These are phyloP conservation scores for Jordanella pulchra DNA, from an alignment of 2,797 vertebrate genomes.

Conservation along the genomic window DNA sequence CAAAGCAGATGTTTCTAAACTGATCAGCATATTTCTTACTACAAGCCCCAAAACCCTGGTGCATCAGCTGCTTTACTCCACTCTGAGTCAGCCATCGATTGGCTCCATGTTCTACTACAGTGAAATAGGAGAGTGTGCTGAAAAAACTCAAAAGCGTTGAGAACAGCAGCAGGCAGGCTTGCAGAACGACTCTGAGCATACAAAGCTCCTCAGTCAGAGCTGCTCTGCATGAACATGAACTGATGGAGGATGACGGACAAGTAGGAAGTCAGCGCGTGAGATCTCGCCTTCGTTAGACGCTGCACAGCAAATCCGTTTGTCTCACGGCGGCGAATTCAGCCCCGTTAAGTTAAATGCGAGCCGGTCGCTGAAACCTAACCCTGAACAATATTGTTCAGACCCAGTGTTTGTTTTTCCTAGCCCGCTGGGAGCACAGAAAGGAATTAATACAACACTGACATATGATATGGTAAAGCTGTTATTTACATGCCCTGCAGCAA, in stretches of 20 bases:
- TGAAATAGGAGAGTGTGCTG: slow-evolving; percentile 62
- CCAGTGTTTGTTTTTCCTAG: background rate
- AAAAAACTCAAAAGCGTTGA: slow-evolving; percentile 54
- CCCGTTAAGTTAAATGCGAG: slow-evolving; percentile 14
- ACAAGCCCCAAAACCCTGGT: background rate
- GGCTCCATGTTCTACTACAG: slow-evolving; percentile 46
- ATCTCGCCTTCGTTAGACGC: slow-evolving; percentile 30
- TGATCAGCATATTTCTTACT: background rate
- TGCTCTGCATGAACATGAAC: slow-evolving; percentile 27
- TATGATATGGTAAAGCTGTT: background rate
- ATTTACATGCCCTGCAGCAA: slow-evolving; percentile 1
- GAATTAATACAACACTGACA: background rate
- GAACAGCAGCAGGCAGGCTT: slow-evolving; percentile 38
- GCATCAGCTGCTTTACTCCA: slow-evolving; percentile 8
- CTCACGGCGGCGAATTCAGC: slow-evolving; percentile 10
- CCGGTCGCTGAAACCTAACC: background rate
- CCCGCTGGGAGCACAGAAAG: background rate
- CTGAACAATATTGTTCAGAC: slow-evolving; percentile 2
- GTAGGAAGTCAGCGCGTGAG: slow-evolving; percentile 26
- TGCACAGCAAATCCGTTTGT: slow-evolving; percentile 5
- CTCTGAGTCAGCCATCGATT: slow-evolving; percentile 60
- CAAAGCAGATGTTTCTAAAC: background rate
- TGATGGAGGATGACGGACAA: slow-evolving; percentile 26
- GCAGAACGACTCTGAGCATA: slow-evolving; percentile 12
- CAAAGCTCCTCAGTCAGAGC: slow-evolving; percentile 36